Evolutionary conservation across 1,140 invertebrate species (phyloP).

Genomic region (Oncopeltus fasciatus): DNA sequence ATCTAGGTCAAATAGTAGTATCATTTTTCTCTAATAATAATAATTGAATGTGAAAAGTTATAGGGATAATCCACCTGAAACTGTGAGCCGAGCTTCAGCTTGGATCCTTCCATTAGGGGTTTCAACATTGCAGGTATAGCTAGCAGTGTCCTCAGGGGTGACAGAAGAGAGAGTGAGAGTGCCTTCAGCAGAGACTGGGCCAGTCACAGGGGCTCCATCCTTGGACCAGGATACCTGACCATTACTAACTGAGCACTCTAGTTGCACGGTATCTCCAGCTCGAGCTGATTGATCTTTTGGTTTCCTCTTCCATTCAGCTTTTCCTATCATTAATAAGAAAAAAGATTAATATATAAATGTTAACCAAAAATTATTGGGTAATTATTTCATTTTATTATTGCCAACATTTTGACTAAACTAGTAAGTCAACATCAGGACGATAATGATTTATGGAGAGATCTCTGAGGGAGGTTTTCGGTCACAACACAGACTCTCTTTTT

Average conservation of each 20-base stretch:
- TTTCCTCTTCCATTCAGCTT: slow-evolving; percentile 27
- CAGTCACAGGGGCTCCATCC: slow-evolving; percentile 42
- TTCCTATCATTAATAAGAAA: no score
- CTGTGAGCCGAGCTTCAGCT: slow-evolving; percentile 45
- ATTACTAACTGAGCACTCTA: slow-evolving; percentile 52
- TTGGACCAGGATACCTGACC: slow-evolving; percentile 55
- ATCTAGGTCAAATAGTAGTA: no score
- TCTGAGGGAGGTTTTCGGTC: no score
- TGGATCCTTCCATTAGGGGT: slow-evolving; percentile 49
- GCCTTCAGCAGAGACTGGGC: slow-evolving; percentile 40
- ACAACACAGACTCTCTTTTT: no score
- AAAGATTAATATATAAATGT: no score
- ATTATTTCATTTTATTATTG: no score
- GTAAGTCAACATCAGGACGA: no score
- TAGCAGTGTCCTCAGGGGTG: slow-evolving; percentile 44
- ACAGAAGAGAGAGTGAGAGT: slow-evolving; percentile 46
- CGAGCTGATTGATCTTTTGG: slow-evolving; percentile 27
- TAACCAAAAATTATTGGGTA: no score
- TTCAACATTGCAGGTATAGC: slow-evolving; percentile 55
- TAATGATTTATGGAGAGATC: no score
- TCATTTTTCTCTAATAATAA: no score
- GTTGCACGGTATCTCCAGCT: slow-evolving; percentile 34
- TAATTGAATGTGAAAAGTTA: no score
- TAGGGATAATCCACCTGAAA: slow-evolving; percentile 53
- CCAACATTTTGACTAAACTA: no score